Evolutionary conservation across 2,797 vertebrate genomes (phyloP).

Genomic region (Morelia viridis): DNA sequence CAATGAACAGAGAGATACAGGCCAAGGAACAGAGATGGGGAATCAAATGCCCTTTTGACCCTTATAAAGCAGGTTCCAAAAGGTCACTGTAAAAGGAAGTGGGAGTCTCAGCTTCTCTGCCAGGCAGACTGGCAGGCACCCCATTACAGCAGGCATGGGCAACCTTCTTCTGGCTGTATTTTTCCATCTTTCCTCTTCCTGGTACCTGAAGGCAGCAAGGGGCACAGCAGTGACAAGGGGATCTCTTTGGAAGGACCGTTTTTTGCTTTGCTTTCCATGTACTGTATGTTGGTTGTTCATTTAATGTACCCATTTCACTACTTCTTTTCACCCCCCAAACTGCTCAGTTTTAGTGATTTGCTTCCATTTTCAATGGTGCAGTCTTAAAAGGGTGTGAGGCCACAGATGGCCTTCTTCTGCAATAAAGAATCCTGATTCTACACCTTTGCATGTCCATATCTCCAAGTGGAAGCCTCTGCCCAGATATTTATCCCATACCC

Average conservation of each 20-base stretch:
- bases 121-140: background rate
- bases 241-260: background rate
- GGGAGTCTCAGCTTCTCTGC: background rate
- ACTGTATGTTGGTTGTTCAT: background rate
- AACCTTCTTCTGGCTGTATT: background rate
- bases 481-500: background rate
- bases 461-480: background rate
- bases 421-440: background rate
- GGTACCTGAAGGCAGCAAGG: background rate
- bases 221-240: no score
- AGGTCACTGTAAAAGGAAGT: no score
- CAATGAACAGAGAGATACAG: background rate
- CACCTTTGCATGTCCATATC: background rate
- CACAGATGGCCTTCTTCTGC: background rate
- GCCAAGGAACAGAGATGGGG: background rate
- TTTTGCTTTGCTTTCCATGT: background rate
- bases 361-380: background rate
- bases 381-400: background rate
- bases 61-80: background rate
- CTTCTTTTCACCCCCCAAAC: background rate
- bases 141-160: background rate
- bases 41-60: background rate
- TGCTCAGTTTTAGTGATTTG: background rate
- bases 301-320: background rate
- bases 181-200: background rate